Percentiles rank a stretch among this genome's conserved stretches.
Evolutionary conservation across 1,140 invertebrate species (phyloP).

Genomic region (Caerostris darwini): DNA sequence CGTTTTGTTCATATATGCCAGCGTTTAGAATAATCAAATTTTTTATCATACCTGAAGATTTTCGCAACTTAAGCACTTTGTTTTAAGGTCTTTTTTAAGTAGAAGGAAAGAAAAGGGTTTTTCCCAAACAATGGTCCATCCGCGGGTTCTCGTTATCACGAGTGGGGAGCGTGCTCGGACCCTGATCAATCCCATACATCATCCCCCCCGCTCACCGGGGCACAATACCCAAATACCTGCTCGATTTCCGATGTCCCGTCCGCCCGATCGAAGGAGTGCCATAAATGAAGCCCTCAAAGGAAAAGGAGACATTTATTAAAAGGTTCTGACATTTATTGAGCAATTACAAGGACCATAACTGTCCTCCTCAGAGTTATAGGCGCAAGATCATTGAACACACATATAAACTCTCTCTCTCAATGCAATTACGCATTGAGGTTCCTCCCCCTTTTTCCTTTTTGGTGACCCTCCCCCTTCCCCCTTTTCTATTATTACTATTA

Average conservation of each 20-base stretch:
- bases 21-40: neutral
- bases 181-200: constrained; percentile 26
- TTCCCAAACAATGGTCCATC: neutral
- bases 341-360: constrained; percentile 77
- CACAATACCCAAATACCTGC: constrained; percentile 62
- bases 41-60: too few relatives aligned
- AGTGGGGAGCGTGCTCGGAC: constrained; percentile 7
- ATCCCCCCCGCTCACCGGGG: neutral
- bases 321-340: constrained; percentile 78
- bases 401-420: constrained; percentile 75
- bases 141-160: neutral
- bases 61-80: neutral
- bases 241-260: constrained; percentile 67
- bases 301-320: constrained; percentile 78
- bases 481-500: constrained; percentile 67
- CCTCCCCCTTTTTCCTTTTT: constrained; percentile 15
- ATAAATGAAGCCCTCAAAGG: constrained; percentile 76
- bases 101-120: neutral
- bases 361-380: constrained; percentile 74
- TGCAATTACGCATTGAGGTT: constrained; percentile 73
- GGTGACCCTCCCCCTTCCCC: neutral
- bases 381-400: constrained; percentile 74
- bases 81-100: too few relatives aligned
- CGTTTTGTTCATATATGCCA: too few relatives aligned
- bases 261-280: constrained; percentile 51